These are phyloP conservation scores for Pseudomyrmex flavicornis DNA, from an alignment of 1,140 invertebrate species.

Conservation along the genomic window DNA sequence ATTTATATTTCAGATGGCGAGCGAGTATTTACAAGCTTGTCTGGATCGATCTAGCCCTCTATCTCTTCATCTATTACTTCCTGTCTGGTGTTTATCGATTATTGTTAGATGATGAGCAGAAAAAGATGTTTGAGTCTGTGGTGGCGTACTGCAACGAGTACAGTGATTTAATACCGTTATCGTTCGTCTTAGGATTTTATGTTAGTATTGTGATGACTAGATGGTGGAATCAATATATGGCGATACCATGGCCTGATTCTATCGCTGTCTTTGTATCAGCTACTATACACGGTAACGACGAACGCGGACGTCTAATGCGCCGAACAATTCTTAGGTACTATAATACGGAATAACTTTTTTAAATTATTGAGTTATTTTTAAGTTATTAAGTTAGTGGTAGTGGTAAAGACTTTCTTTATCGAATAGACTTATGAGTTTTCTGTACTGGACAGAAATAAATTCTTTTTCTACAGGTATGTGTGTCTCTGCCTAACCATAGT, in stretches of 20 bases:
- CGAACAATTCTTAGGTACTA: conserved; percentile 94
- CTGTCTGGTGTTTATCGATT: conserved; percentile 87
- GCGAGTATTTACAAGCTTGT: conserved; percentile 91
- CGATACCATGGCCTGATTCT: conserved; percentile 92
- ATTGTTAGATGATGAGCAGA: conserved; percentile 85
- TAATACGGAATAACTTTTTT: neutral
- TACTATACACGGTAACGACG: conserved; percentile 92
- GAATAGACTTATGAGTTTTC: neutral
- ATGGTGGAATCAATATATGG: conserved; percentile 96
- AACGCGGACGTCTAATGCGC: conserved; percentile 94
- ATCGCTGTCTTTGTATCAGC: conserved; percentile 94
- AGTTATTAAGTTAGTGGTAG: no score
- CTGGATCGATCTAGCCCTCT: conserved; percentile 89
- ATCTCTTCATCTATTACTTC: conserved; percentile 87
- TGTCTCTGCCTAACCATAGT: conserved; percentile 94
- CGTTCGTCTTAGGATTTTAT: conserved; percentile 96
- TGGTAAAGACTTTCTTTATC: no score
- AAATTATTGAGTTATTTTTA: no score
- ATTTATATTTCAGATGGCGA: conserved; percentile 87
- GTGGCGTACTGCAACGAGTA: conserved; percentile 92
- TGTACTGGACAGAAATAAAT: neutral
- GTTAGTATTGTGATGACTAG: conserved; percentile 96
- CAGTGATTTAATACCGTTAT: conserved; percentile 92
- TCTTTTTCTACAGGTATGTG: conserved; percentile 85
- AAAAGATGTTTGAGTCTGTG: conserved; percentile 91